These are phyloP conservation scores for Morone chrysops DNA, from an alignment of 2,113 vertebrate species.

Conservation along the genomic window DNA sequence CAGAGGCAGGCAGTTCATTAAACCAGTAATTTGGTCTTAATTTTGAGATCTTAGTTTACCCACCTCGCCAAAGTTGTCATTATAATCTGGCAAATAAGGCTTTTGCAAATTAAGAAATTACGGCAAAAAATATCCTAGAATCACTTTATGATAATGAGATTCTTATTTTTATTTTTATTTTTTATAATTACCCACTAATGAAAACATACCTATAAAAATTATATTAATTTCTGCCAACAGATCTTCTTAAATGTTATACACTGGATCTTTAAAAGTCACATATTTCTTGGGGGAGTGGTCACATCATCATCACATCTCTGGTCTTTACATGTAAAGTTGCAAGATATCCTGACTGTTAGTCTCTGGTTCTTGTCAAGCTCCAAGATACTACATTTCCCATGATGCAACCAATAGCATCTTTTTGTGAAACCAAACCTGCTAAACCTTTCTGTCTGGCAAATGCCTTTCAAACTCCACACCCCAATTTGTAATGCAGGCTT, in stretches of 20 bases:
- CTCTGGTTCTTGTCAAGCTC: not conserved
- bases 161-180: too few species aligned
- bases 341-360: not conserved
- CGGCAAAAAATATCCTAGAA: not conserved
- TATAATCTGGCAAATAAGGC: not conserved
- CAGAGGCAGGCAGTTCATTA: not conserved
- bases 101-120: not conserved
- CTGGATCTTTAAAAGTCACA: not conserved
- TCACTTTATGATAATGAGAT: not conserved
- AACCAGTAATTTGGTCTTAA: not conserved
- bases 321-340: not conserved
- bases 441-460: not conserved
- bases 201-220: too few species aligned
- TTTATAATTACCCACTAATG: too few species aligned
- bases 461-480: not conserved
- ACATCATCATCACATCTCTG: not conserved
- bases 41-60: not conserved
- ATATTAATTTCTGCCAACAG: too few species aligned
- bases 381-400: conserved; percentile 1
- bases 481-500: not conserved
- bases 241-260: too few species aligned
- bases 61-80: not conserved
- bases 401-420: not conserved
- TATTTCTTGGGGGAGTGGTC: not conserved
- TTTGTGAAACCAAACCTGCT: conserved; percentile 8